Evolutionary conservation across 2,113 vertebrate genomes (phyloP), one percentile per base, ranked within the genome.

Genomic region (Prietella phreatophila): DNA sequence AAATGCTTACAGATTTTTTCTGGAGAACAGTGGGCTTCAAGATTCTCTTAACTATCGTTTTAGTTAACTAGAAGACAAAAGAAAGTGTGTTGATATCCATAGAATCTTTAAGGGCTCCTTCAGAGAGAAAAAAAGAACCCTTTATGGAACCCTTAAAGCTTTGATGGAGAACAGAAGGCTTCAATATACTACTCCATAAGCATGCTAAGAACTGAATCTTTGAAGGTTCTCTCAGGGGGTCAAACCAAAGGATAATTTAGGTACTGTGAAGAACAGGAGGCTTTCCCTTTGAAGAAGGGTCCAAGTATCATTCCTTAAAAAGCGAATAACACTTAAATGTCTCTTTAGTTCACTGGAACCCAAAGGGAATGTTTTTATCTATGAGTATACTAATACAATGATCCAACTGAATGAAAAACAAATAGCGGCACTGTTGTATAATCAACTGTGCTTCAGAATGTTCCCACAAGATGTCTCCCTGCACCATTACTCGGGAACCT

Each of bases 391-490:
- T 56, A 27, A 81, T 33, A 10, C 30, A 36, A 13, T 30, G 50
- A 80, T 55, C 27, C 2, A 47, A 78, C 42, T 9, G 25, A n/a
- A 27, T n/a, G 25, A 53, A 50, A n/a, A 50, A 76, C 79, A 80
- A 50, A 25, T 27, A 17, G 25, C 25, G 30, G 2, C 7, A 25
- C 14, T 39, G 11, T 20, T 22, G 63, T 42, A 73, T 33, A 67
- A 61, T 47, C 17, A 85, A 13, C 53, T 86, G 83, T 82, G 19
- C 82, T 85, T 63, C 76, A 55, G 42, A 4, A 53, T 75, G 63
- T 89, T 15, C 50, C 86, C 92, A 92, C 93, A 88, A 93, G 93
- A 92, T 88, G 93, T 88, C 93, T 83, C 94, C 85, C 88, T 92
- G 89, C 89, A 88, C 90, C 90, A 88, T 65, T 30, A 90, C 19